Evolutionary conservation across 1,140 invertebrate species (phyloP).

Genomic region (Proales similis): DNA sequence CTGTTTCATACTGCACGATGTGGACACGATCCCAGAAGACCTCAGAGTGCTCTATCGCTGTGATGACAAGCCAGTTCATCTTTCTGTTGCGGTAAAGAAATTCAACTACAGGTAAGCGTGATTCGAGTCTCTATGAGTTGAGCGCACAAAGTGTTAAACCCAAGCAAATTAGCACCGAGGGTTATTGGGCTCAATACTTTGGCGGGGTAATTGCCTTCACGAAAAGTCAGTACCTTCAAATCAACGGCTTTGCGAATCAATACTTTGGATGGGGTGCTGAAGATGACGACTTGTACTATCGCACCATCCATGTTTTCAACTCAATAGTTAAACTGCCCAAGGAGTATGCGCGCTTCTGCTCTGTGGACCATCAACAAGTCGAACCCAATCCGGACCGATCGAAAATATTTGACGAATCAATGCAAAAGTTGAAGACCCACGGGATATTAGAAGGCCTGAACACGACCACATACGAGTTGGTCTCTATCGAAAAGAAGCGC

Average conservation of each 20-base stretch:
- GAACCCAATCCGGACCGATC: too few species aligned
- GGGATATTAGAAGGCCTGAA: conserved; percentile 26
- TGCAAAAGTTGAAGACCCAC: too few species aligned
- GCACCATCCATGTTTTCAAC: too few species aligned
- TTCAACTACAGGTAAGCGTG: conserved; percentile 37
- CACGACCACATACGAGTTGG: not conserved
- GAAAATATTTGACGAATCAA: too few species aligned
- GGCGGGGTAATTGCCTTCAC: conserved; percentile 36
- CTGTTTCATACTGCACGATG: conserved; percentile 30
- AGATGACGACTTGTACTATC: too few species aligned
- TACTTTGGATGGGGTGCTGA: conserved; percentile 40
- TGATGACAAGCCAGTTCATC: conserved; percentile 55
- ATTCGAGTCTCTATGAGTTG: too few species aligned
- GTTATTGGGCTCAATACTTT: not conserved
- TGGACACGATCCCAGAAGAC: conserved; percentile 52
- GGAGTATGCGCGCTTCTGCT: too few species aligned
- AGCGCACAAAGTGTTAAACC: too few species aligned
- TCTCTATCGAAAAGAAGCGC: conserved; percentile 8
- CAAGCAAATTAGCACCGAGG: not conserved
- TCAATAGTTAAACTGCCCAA: too few species aligned
- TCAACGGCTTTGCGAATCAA: conserved; percentile 37
- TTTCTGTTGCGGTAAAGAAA: conserved; percentile 29
- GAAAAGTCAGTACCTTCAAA: not conserved
- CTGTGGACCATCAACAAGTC: too few species aligned
- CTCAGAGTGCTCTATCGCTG: conserved; percentile 81